Percentiles rank a stretch among this genome's conserved stretches.
phyloP scores from a whole-genome alignment of 2,888 invertebrate species.

The Stegophylla sp. region DNA sequence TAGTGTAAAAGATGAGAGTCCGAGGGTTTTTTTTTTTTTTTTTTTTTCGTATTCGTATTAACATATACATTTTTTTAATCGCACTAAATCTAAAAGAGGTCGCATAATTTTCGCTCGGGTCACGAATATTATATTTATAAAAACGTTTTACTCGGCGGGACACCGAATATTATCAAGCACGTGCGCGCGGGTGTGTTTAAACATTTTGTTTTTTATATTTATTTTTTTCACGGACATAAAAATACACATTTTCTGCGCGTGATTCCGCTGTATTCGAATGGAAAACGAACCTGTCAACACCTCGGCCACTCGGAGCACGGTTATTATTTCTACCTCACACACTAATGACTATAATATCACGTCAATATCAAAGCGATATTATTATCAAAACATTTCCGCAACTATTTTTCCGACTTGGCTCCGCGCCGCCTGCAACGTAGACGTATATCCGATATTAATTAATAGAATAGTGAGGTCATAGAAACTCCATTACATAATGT shows the following conservation, averaged over 20 bases:
- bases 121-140: constrained; percentile 28
- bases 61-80: constrained; percentile 26
- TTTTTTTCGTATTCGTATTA: not conserved
- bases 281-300: too few relatives aligned
- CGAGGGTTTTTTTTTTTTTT: constrained; percentile 9
- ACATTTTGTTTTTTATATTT: not conserved
- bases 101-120: constrained; percentile 18
- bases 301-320: too few relatives aligned
- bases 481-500: too few relatives aligned
- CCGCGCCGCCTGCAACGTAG: too few relatives aligned
- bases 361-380: too few relatives aligned
- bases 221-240: not conserved
- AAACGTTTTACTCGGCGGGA: not conserved
- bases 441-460: too few relatives aligned
- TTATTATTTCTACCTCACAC: not conserved
- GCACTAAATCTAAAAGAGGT: constrained; percentile 29
- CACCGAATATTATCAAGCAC: not conserved
- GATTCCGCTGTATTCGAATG: too few relatives aligned
- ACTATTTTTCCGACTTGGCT: too few relatives aligned
- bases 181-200: not conserved
- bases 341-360: not conserved
- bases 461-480: too few relatives aligned
- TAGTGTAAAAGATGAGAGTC: constrained; percentile 26
- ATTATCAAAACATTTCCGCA: too few relatives aligned
- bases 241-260: too few relatives aligned